Percentiles rank a stretch among this genome's conserved stretches.
Evolutionary conservation across 1,140 invertebrate species (phyloP).

Genomic region (Phocides pigmalion): DNA sequence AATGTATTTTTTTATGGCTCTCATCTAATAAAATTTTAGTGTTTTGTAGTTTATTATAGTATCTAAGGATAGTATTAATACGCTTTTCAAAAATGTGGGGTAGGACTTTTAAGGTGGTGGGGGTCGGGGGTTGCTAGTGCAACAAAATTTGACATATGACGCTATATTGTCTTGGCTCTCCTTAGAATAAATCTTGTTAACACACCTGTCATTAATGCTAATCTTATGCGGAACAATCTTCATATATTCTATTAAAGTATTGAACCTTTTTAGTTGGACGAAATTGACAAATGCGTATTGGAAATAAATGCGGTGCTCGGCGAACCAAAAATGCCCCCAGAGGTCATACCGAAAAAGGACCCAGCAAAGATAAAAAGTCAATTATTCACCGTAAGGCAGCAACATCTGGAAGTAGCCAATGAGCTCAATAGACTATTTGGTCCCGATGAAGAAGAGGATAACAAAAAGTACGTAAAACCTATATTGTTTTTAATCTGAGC

Average conservation of each 20-base stretch:
- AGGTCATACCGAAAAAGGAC: background rate
- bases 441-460: conserved; percentile 85
- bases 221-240: conserved; percentile 1
- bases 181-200: too few relatives aligned
- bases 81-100: too few relatives aligned
- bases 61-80: too few relatives aligned
- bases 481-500: too few relatives aligned
- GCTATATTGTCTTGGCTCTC: too few relatives aligned
- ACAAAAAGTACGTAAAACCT: conserved; percentile 21
- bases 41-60: too few relatives aligned
- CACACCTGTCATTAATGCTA: too few relatives aligned
- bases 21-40: too few relatives aligned
- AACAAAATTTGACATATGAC: too few relatives aligned
- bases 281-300: conserved; percentile 88
- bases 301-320: conserved; percentile 91
- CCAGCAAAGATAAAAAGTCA: conserved; percentile 10
- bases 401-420: conserved; percentile 92
- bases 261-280: conserved; percentile 80
- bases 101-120: too few relatives aligned
- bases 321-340: conserved; percentile 40
- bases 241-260: conserved; percentile 10
- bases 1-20: too few relatives aligned
- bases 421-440: conserved; percentile 95
- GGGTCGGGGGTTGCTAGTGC: too few relatives aligned
- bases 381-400: conserved; percentile 87